Evolutionary conservation across 2,888 invertebrate genomes (phyloP).

Genomic region (Sphaerophoria taeniata): DNA sequence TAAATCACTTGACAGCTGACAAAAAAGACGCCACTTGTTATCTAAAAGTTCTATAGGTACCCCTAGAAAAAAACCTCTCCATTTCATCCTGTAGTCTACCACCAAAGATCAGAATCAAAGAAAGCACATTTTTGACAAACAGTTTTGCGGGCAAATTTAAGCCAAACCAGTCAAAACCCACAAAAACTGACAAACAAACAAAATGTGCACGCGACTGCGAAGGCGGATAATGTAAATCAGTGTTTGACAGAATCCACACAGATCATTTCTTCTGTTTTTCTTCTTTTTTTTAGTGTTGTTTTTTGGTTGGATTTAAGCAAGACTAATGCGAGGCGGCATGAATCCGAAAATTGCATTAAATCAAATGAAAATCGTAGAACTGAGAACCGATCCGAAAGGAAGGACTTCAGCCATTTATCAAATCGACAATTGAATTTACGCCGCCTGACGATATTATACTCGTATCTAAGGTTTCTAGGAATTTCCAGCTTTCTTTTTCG

Average conservation of each 20-base stretch:
- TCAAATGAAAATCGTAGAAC: conserved; percentile 62
- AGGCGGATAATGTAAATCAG: conserved; percentile 50
- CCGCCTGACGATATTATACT: conserved; percentile 50
- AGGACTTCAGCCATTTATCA: conserved; percentile 66
- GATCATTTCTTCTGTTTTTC: not conserved
- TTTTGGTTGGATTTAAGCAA: conserved; percentile 27
- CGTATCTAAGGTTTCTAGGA: not conserved
- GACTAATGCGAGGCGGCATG: conserved; percentile 64
- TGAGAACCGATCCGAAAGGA: conserved; percentile 14
- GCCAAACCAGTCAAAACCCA: conserved; percentile 27
- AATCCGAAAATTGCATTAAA: conserved; percentile 73
- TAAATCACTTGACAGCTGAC: no score
- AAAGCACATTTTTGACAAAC: conserved; percentile 43
- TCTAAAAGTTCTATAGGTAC: no score
- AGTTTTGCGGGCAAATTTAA: conserved; percentile 51
- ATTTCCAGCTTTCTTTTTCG: conserved; percentile 31
- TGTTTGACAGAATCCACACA: conserved; percentile 42
- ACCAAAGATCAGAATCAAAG: not conserved
- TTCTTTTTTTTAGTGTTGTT: conserved; percentile 7
- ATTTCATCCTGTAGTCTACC: conserved; percentile 27
- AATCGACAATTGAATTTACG: conserved; percentile 74
- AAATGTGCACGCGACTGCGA: conserved; percentile 41
- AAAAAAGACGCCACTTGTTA: no score
- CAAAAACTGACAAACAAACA: conserved; percentile 40
- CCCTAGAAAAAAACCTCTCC: conserved; percentile 58